These are phyloP conservation scores for Drosophila baimaii DNA, from an alignment of 1,140 invertebrate species.

Conservation along the genomic window DNA sequence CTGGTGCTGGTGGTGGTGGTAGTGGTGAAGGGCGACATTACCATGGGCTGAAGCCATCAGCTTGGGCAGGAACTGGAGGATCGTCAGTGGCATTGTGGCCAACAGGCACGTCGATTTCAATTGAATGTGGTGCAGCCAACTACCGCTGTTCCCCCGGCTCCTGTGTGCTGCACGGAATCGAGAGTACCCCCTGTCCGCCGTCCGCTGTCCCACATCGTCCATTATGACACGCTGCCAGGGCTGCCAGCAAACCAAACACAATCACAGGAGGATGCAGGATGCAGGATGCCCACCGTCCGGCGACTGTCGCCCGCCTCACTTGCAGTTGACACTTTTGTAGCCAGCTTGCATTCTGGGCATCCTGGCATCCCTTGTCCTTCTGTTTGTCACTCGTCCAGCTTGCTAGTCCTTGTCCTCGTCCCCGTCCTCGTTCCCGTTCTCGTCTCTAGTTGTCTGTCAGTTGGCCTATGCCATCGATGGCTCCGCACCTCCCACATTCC, in stretches of 20 bases:
- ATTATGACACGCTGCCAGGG: conserved; percentile 72
- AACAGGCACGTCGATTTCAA: conserved; percentile 80
- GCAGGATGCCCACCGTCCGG: conserved; percentile 24
- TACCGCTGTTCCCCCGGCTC: conserved; percentile 31
- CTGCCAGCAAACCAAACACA: conserved; percentile 72
- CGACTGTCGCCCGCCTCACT: conserved; percentile 51
- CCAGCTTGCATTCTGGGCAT: conserved; percentile 22
- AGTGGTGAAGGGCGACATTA: conserved; percentile 1
- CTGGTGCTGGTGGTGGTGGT: not conserved
- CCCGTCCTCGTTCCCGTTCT: not conserved
- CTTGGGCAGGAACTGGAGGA: conserved; percentile 11
- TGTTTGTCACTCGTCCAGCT: conserved; percentile 67
- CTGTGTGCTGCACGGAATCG: conserved; percentile 23
- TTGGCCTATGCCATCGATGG: conserved; percentile 58
- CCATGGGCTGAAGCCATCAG: conserved; percentile 29
- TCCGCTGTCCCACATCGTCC: conserved; percentile 42
- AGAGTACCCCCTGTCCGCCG: conserved; percentile 9
- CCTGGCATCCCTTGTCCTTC: conserved; percentile 54
- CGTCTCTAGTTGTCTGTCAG: conserved; percentile 37
- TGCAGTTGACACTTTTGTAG: conserved; percentile 76
- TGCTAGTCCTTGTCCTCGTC: conserved; percentile 21
- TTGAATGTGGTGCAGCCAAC: conserved; percentile 78
- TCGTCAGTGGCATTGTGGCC: conserved; percentile 74
- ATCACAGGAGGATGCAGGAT: conserved; percentile 69
- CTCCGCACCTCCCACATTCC: conserved; percentile 23